Evolutionary conservation across 2,113 vertebrate genomes (phyloP).

Genomic region (Thunnus maccoyii): DNA sequence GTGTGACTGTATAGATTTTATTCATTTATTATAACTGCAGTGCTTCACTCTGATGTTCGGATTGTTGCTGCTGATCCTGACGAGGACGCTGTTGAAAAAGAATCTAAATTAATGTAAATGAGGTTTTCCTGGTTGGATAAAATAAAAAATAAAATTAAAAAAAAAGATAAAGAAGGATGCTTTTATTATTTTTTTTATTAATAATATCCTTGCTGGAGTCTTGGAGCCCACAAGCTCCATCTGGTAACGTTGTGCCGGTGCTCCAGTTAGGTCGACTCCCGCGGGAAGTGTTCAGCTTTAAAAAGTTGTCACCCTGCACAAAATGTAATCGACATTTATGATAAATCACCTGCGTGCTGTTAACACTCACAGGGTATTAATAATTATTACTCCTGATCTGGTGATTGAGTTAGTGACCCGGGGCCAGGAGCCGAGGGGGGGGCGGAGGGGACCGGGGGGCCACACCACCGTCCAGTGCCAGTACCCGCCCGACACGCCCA

Average conservation of each 20-base stretch:
- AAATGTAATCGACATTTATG: conserved; percentile 84
- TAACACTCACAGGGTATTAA: conserved; percentile 83
- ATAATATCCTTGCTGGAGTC: not conserved
- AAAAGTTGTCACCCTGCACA: conserved; percentile 72
- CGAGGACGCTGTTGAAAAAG: too few relatives aligned
- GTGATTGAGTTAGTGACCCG: conserved; percentile 86
- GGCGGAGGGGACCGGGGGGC: not conserved
- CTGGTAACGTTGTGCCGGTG: not conserved
- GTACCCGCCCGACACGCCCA: conserved; percentile 49
- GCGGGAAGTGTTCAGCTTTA: conserved; percentile 44
- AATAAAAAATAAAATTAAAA: too few relatives aligned
- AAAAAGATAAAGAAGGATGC: not conserved
- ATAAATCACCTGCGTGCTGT: conserved; percentile 83
- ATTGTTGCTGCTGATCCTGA: too few relatives aligned
- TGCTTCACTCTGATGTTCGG: too few relatives aligned
- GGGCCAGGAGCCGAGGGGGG: conserved; percentile 55
- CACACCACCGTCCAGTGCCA: not conserved
- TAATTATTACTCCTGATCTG: conserved; percentile 83
- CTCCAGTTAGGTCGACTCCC: conserved; percentile 30
- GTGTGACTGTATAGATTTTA: too few relatives aligned
- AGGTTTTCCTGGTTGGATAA: too few relatives aligned
- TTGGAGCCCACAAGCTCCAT: not conserved
- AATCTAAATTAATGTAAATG: too few relatives aligned
- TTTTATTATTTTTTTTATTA: not conserved
- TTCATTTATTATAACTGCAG: too few relatives aligned